These are phyloP conservation scores for Marisa cornuarietis DNA, from an alignment of 1,140 invertebrate genomes.

Conservation along the genomic window DNA sequence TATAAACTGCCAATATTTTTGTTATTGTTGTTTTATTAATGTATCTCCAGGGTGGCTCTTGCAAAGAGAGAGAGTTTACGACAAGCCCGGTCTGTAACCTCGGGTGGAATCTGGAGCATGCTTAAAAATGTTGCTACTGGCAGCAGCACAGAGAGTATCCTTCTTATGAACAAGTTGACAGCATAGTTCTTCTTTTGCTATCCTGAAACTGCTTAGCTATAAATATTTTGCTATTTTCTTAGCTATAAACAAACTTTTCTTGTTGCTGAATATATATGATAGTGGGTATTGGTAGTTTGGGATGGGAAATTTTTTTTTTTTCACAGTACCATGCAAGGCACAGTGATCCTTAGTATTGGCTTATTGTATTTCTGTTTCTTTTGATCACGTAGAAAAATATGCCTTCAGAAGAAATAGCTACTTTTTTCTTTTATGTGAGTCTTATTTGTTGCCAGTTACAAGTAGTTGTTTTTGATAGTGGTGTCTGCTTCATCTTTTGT, in stretches of 20 bases:
- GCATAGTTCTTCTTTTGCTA: too few species aligned
- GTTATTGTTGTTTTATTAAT: too few species aligned
- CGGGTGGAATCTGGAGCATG: slow-evolving; percentile 62
- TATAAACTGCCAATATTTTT: slow-evolving; percentile 1
- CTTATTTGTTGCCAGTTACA: neutral
- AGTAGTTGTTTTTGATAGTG: neutral
- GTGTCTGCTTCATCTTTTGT: slow-evolving; percentile 4
- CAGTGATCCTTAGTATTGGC: too few species aligned
- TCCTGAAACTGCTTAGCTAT: too few species aligned
- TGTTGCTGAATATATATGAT: too few species aligned
- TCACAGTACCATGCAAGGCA: too few species aligned
- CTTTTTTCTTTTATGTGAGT: neutral
- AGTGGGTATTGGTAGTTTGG: neutral
- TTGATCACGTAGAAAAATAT: too few species aligned
- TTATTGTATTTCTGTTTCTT: too few species aligned
- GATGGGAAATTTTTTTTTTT: too few species aligned
- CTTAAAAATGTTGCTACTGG: slow-evolving; percentile 59
- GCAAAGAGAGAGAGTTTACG: slow-evolving; percentile 66
- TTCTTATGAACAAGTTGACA: slow-evolving; percentile 6
- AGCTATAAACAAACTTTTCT: too few species aligned
- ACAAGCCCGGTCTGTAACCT: slow-evolving; percentile 70
- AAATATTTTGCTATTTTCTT: too few species aligned
- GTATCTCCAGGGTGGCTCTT: slow-evolving; percentile 59
- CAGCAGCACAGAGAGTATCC: slow-evolving; percentile 52
- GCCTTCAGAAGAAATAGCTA: too few species aligned